Conservation (phyloP, 2,797 vertebrate species). For the Pelobates cultripes region DNA sequence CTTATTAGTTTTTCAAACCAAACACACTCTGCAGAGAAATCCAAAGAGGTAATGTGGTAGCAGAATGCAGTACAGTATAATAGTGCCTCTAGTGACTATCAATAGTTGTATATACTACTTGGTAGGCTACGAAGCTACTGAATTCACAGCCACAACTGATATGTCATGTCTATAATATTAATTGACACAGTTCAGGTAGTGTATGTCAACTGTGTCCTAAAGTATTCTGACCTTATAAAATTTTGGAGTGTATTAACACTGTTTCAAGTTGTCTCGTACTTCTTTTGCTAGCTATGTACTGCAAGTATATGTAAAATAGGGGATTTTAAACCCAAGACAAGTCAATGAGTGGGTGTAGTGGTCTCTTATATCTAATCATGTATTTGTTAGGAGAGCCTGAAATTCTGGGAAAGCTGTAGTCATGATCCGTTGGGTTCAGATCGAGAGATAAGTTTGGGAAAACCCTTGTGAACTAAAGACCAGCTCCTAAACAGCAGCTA, state of each 20-base stretch:
- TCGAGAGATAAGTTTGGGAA: too few relatives aligned
- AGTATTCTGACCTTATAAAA: constrained; percentile 64
- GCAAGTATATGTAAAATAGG: constrained; percentile 67
- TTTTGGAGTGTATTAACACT: constrained; percentile 65
- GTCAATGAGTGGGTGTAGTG: constrained; percentile 70
- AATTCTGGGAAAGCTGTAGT: too few relatives aligned
- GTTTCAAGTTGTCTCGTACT: constrained; percentile 59
- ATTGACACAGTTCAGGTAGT: constrained; percentile 68
- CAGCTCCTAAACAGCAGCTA: too few relatives aligned
- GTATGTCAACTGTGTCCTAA: constrained; percentile 65
- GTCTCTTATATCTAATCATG: constrained; percentile 65
- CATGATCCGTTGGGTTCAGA: too few relatives aligned
- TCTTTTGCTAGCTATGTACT: constrained; percentile 54
- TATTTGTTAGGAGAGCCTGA: too few relatives aligned
- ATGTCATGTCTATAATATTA: constrained; percentile 61
- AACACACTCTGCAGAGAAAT: constrained; percentile 72
- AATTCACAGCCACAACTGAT: constrained; percentile 67
- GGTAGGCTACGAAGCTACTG: constrained; percentile 69
- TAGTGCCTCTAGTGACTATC: constrained; percentile 69
- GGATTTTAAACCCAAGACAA: constrained; percentile 64
- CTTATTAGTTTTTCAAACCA: constrained; percentile 75
- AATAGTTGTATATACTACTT: constrained; percentile 64
- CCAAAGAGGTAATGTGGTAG: constrained; percentile 68
- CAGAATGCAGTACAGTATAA: constrained; percentile 67
- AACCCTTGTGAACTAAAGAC: too few relatives aligned